Base-by-base conservation (phyloP, 2,888 invertebrate species). In the Lysandra bellargus region DNA sequence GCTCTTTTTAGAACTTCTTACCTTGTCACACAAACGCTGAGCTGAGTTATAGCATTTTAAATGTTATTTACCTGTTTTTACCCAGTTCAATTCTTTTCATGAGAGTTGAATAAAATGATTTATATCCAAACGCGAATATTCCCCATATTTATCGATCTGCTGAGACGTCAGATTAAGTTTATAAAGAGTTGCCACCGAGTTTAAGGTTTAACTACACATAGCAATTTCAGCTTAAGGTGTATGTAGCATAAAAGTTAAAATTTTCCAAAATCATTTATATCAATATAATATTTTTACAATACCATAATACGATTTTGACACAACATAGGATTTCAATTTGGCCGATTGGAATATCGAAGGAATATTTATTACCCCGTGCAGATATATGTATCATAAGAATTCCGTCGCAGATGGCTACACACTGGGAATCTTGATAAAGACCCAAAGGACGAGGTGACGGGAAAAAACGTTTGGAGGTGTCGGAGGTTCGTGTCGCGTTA, bases 401-500 rank as follows among this genome's bases (percentile, higher is more conserved):
- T 76, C 76, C 57, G 53, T 81, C 75, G 81, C 81, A 80, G 80
- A 79, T 79, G 80, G 79, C 23, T 81, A 80, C 79, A 80, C 79
- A 75, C 78, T 79, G 69, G 76, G 79, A 81, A 82, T 82, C 80
- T 82, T 81, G 82, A 80, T 82, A 80, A 81, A 75, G 61, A 82
- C 79, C 4, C 75, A 80, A 81, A 80, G 80, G 79, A 80, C 73
- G 80, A 80, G 79, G 80, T 81, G 81, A 82, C 80, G 61, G 60
- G 76, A 83, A 83, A 84, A 83, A 79, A 82, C 82, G 82, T 82
- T 82, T 78, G 80, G 81, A 90, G 89, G 91, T 91, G 92, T 91
- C 89, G 88, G 84, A 83, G 87, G 83, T 82, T 86, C 89, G 85
- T 91, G 92, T 92, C 84, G 86, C 85, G 85, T 92, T 93, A 93